phyloP scores from a whole-genome alignment of 2,113 vertebrate species.

The Albula glossodonta region DNA sequence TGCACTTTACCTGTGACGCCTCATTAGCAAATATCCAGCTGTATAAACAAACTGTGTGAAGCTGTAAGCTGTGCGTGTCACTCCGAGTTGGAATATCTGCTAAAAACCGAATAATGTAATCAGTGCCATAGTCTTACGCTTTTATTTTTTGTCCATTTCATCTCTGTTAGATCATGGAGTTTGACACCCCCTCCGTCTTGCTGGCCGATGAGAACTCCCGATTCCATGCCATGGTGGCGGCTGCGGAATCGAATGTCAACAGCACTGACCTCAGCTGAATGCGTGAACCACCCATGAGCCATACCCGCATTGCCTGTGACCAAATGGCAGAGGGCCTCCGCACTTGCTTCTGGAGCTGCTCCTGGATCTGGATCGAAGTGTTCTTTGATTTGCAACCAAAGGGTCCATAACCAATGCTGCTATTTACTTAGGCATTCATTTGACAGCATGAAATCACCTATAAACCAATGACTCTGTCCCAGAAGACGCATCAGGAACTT shows the following conservation, averaged over 20 bases:
- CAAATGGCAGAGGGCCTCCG: neutral
- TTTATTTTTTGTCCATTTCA: slow-evolving; percentile 2
- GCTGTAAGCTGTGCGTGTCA: too few species aligned
- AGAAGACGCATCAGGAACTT: slow-evolving; percentile 11
- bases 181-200: slow-evolving; percentile 85
- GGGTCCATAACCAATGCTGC: neutral
- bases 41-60: too few species aligned
- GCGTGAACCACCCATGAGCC: neutral
- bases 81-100: too few species aligned
- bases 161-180: slow-evolving; percentile 86
- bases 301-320: neutral
- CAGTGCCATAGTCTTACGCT: too few species aligned
- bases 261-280: slow-evolving; percentile 39
- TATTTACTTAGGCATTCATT: slow-evolving; percentile 11
- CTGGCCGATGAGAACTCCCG: slow-evolving; percentile 89
- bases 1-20: too few species aligned
- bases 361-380: neutral
- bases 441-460: slow-evolving; percentile 20
- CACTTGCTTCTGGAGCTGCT: neutral
- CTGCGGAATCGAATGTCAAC: slow-evolving; percentile 70
- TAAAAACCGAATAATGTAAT: too few species aligned
- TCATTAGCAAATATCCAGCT: too few species aligned
- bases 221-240: slow-evolving; percentile 90
- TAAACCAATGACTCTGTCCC: slow-evolving; percentile 16
- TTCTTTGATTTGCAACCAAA: neutral